Evolutionary conservation across 2,113 vertebrate species (phyloP), one percentile per base, ranked within the genome.

Genomic region (Phainopepla nitens): DNA sequence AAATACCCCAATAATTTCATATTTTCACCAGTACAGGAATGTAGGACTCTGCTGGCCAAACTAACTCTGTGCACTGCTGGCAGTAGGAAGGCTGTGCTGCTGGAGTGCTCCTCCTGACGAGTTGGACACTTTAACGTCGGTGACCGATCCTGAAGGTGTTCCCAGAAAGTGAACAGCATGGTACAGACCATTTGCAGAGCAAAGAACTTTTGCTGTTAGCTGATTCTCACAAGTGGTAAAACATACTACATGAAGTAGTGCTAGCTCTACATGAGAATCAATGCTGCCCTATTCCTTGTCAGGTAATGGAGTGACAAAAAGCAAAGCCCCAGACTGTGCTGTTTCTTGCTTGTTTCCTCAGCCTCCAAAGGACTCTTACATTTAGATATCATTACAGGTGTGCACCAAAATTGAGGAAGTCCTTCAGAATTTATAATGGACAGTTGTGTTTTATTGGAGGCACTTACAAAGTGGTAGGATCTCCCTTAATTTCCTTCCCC

Each of bases 81-180:
- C 31, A 65, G 33, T 1, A 54, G 58, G n/a, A 23, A 31, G 54
- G n/a, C 35, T 77, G 60, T 25, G 2, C 21, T 35, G 68, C 3
- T 20, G 47, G 33, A 44, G 15, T 4, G 50, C 8, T 68, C n/a
- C 62, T 18, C 0, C 0, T 61, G 36, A 8, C 31, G 14, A 20
- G 33, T 2, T 60, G 66, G 57, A 23, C 13, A 27, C 16, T 45
- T 16, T 3, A 39, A 20, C 0, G 0, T 6, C 7, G 15, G 33
- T 42, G 51, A 33, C 51, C 36, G 69, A 25, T 79, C 19, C 73
- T 36, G 36, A 41, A 76, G 36, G 35, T 45, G 33, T 17, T 88
- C 49, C 57, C 62, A 53, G 64, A 66, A 75, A n/a, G 35, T 10
- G 24, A 78, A 49, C 31, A 42, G 9, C 8, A 4, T 0, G 0